Evolutionary conservation across 2,888 invertebrate species (phyloP).

Genomic region (Charanyca ferruginea): DNA sequence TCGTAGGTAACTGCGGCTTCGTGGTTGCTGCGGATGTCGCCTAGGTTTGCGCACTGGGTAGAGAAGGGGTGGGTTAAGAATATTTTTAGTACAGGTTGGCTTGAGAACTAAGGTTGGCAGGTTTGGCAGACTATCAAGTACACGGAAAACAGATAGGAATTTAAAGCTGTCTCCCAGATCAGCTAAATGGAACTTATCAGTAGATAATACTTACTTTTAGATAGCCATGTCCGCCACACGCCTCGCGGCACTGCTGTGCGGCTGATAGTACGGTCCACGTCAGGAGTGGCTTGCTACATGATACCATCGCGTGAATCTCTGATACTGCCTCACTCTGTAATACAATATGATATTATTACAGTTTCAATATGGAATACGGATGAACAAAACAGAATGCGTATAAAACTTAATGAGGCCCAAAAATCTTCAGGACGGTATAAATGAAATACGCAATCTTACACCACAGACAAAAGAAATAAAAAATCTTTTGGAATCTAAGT

Average conservation of each 20-base stretch:
- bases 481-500: too few relatives aligned
- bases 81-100: too few relatives aligned
- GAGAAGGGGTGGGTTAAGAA: background rate
- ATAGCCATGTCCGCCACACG: constrained; percentile 96
- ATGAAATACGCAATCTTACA: too few relatives aligned
- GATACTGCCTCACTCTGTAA: constrained; percentile 92
- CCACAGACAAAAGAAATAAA: too few relatives aligned
- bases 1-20: constrained; percentile 98
- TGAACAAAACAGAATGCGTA: too few relatives aligned
- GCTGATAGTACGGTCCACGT: constrained; percentile 95
- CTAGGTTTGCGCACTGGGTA: constrained; percentile 94
- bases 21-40: constrained; percentile 96
- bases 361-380: too few relatives aligned
- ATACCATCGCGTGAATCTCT: constrained; percentile 93
- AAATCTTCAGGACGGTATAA: too few relatives aligned
- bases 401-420: too few relatives aligned
- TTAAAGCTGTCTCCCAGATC: too few relatives aligned
- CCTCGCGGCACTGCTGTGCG: constrained; percentile 96
- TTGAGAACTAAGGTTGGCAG: too few relatives aligned
- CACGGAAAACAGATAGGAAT: too few relatives aligned
- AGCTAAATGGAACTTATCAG: background rate
- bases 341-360: background rate
- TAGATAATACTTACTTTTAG: constrained; percentile 64
- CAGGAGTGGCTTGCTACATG: constrained; percentile 93
- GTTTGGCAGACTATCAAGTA: too few relatives aligned